A percentile compares a stretch with the other conserved stretches of the same genome.
Evolutionary conservation across 2,797 vertebrate species (phyloP).

Genomic region (Ctenochaetus hawaiiensis): DNA sequence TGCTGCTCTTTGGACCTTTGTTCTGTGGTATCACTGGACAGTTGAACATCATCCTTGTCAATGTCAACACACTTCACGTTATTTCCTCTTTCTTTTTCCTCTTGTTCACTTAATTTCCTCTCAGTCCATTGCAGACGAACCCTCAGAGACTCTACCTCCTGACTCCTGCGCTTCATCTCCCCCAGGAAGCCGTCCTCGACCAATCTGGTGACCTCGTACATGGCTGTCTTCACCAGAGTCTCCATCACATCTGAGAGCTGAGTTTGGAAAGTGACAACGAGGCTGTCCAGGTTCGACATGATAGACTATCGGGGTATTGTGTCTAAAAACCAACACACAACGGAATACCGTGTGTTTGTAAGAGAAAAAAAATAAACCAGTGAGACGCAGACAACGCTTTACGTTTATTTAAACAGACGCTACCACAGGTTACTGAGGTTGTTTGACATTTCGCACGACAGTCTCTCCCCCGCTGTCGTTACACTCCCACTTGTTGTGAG

Average conservation of each 20-base stretch:
- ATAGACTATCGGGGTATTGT: background rate
- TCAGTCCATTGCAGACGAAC: conserved; percentile 78
- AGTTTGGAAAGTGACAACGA: conserved; percentile 84
- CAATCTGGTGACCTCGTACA: conserved; percentile 84
- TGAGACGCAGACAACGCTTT: background rate
- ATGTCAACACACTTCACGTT: conserved; percentile 63
- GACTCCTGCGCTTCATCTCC: conserved; percentile 80
- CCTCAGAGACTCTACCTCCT: conserved; percentile 80
- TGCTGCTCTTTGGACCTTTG: conserved; percentile 15
- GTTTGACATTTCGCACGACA: background rate
- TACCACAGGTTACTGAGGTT: conserved; percentile 19
- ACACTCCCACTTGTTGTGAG: background rate
- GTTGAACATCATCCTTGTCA: conserved; percentile 39
- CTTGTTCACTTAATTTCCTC: conserved; percentile 61
- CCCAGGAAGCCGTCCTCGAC: conserved; percentile 85
- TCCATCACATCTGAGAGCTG: conserved; percentile 87
- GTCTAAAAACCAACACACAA: background rate
- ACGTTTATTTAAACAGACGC: background rate
- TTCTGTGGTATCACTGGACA: conserved; percentile 43
- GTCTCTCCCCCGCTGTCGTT: background rate
- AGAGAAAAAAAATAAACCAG: background rate
- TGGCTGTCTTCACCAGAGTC: conserved; percentile 82
- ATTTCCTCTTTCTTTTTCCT: conserved; percentile 32
- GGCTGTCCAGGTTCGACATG: conserved; percentile 80
- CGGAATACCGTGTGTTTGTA: background rate